Base-by-base conservation (phyloP, 2,113 vertebrate species). In the Gambusia holbrooki region DNA sequence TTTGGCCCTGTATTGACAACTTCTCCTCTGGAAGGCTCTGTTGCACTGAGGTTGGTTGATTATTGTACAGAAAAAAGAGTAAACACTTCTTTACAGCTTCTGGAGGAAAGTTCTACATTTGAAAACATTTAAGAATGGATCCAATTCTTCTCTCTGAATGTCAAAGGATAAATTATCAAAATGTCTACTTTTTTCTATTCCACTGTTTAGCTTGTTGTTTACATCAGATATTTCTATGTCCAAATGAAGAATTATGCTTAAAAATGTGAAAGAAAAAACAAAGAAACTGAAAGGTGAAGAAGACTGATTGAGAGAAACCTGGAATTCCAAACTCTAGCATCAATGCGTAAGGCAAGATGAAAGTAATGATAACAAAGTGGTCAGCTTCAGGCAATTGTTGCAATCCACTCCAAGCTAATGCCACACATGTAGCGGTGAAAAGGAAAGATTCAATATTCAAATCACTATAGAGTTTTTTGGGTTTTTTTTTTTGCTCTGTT, bases 1-100 rank as follows among this genome's bases (percentile, higher is more conserved):
- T 94, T 94, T 92, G 77, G 68, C 82, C 58, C 28, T 4, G 28
- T 89, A 93, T 87, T 87, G 92, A 95, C 91, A 93, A 87, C 82
- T 72, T 82, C 80, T 83, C 80, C 76, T 66, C 77, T 67, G 8
- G 28, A 83, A 82, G 4, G 69, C 37, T 82, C 30, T 60, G 65
- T 61, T n/a, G 74, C 70, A 37, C 10, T 25, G 63, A 4, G 32
- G 3, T 33, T 65, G 69, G 67, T 65, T 72, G 65, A 78, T 82
- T 51, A 30, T 73, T 48, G 69, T 60, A 68, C 67, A 45, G 51
- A 65, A 63, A 6, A 66, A 8, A 32, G 66, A 84, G 73, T 80
- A 87, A 84, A 79, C 76, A 66, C 37, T 37, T 73, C 51, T 86
- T 75, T 62, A 40, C 58, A 73, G 75, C 51, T 63, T 62, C 5